Conservation (phyloP, 2,113 vertebrate genomes). For the Phainopepla nitens region DNA sequence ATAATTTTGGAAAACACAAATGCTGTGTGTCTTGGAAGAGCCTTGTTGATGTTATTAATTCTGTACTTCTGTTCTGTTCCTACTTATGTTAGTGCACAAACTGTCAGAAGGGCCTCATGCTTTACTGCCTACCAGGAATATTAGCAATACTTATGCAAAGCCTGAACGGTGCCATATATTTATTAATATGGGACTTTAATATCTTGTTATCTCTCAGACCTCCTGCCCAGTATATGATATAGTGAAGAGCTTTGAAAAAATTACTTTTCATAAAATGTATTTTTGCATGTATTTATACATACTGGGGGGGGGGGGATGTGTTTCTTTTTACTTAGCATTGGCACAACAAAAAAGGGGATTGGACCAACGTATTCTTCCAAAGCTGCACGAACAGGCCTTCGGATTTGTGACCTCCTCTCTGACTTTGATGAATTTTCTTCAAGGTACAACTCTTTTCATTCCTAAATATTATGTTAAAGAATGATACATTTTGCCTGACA, state of each 20-base stretch:
- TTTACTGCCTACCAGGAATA: neutral
- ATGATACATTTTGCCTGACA: neutral
- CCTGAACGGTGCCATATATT: neutral
- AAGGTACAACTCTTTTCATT: slow-evolving; percentile 70
- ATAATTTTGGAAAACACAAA: neutral
- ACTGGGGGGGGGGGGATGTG: neutral
- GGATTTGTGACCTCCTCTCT: slow-evolving; percentile 91
- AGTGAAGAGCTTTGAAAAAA: neutral
- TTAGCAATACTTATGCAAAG: neutral
- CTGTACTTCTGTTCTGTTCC: neutral
- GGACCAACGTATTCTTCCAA: slow-evolving; percentile 97
- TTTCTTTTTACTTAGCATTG: slow-evolving; percentile 78
- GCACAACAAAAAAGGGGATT: slow-evolving; percentile 97
- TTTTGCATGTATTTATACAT: neutral
- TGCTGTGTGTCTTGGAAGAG: neutral
- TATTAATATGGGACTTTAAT: neutral
- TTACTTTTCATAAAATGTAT: neutral
- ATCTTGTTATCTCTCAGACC: neutral
- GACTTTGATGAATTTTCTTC: slow-evolving; percentile 92
- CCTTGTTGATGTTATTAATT: neutral
- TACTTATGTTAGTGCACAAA: neutral
- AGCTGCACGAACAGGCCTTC: slow-evolving; percentile 91
- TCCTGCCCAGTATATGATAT: neutral
- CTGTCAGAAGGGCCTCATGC: neutral
- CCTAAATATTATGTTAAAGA: neutral